Base-by-base conservation (phyloP, 35 echinoderm and acorn worm species). In the Holothuria glaberrima region DNA sequence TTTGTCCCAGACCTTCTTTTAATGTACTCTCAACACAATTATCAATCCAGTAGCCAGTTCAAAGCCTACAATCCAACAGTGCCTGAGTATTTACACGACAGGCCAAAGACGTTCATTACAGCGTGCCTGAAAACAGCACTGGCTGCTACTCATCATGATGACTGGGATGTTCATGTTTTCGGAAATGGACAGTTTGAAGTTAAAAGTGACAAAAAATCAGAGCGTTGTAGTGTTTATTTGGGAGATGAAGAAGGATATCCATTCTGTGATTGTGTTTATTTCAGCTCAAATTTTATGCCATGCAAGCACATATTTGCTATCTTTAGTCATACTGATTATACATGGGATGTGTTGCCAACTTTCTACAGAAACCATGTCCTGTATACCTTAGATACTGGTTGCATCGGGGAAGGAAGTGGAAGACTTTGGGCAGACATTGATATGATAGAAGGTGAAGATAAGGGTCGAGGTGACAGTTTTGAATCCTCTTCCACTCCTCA, bases 1-100 rank as follows among this genome's bases (percentile, higher is more conserved):
- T 70, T 70, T n/a, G n/a, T 75, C 34, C 71, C 30, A 34, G 71
- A 75, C 13, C 71, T 41, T 5, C 10, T 75, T 38, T 19, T 75
- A 19, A 21, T 16, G 27, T 75, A 75, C 17, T 9, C 71, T 44
- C 17, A 44, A 18, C 35, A 22, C 31, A 75, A 75, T 30, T 75
- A 75, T 41, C 5, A 33, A 7, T 41, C 14, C 33, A 75, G 71
- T 20, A 45, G 71, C 17, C 71, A 75, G 34, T 75, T 34, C 71
- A 65, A 65, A 65, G 71, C 71, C 13, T 75, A 75, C 71, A 75
- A 75, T n/a, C 71, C 71, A 38, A 19, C 24, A 75, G 71, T 75
- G 33, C 71, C 71, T n/a, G n/a, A 36, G 17, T 75, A 13, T 41
- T 24, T 75, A 16, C 71, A 75, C 17, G 34, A 75, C 17, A 48